phyloP scores from a whole-genome alignment of 2,797 vertebrate genomes.

The Garrulus glandarius region DNA sequence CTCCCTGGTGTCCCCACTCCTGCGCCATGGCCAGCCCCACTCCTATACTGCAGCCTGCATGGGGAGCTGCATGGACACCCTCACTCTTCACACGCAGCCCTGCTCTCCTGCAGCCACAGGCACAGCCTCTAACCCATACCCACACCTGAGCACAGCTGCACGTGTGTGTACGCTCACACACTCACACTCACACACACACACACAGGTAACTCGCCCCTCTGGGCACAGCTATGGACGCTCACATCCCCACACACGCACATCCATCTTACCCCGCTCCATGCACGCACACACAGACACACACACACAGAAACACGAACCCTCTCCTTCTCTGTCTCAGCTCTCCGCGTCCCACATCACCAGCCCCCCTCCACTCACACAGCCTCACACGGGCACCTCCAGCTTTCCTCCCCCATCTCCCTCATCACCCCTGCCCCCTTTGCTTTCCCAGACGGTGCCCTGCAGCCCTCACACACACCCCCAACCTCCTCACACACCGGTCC shows the following conservation, averaged over 20 bases:
- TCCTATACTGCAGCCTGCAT: not conserved
- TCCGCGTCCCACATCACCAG: not conserved
- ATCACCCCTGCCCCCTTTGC: not conserved
- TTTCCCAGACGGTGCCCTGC: not conserved
- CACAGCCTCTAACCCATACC: not conserved
- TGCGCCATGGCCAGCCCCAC: no score
- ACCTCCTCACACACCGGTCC: not conserved
- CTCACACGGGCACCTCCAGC: not conserved
- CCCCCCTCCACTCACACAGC: not conserved
- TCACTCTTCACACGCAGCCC: rapidly evolving
- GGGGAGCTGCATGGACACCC: not conserved
- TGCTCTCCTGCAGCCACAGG: not conserved
- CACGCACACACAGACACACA: no score
- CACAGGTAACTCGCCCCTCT: not conserved
- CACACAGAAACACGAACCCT: rapidly evolving
- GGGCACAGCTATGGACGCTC: not conserved
- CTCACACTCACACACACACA: rapidly evolving
- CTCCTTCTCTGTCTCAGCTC: not conserved
- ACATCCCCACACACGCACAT: rapidly evolving
- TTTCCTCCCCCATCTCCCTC: not conserved
- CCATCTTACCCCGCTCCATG: not conserved
- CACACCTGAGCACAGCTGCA: not conserved
- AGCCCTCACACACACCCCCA: not conserved
- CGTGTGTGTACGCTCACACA: rapidly evolving
- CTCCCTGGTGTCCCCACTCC: not conserved